These are phyloP conservation scores for Drosophila setifemur DNA, from an alignment of 1,140 invertebrate species.

Conservation along the genomic window DNA sequence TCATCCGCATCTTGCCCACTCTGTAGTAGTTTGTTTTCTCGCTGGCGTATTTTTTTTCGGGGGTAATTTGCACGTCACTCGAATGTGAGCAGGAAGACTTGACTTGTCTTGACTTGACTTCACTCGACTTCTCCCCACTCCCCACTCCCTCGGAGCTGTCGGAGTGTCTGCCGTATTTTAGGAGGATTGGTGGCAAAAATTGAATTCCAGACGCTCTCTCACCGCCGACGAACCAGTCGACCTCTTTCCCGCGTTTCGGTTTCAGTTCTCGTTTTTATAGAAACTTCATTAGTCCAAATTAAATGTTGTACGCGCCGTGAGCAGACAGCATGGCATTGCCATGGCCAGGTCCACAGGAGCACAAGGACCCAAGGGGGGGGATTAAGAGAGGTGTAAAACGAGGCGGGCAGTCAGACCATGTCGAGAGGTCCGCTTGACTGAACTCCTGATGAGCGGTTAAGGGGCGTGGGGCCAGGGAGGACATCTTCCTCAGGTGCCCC, in stretches of 20 bases:
- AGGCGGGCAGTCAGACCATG: neutral
- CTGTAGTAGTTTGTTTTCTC: neutral
- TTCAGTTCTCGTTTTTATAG: conserved; percentile 48
- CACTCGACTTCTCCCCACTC: conserved; percentile 32
- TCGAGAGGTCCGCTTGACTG: conserved; percentile 12
- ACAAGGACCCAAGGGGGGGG: neutral
- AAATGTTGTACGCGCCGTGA: conserved; percentile 64
- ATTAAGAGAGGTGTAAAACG: neutral
- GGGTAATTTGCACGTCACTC: conserved; percentile 74
- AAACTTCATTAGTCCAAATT: conserved; percentile 77
- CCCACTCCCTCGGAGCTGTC: neutral
- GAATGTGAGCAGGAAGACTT: conserved; percentile 66
- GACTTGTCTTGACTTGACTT: conserved; percentile 27
- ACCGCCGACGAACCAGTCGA: too few species aligned
- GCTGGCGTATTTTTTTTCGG: conserved; percentile 20
- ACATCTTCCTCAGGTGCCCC: conserved; percentile 3
- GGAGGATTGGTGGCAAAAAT: conserved; percentile 40
- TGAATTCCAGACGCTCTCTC: conserved; percentile 35
- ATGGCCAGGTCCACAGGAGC: neutral
- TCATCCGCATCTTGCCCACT: conserved; percentile 14
- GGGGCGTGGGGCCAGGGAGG: neutral
- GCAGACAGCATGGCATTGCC: conserved; percentile 70
- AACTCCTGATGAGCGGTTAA: conserved; percentile 22
- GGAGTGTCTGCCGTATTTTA: conserved; percentile 14
- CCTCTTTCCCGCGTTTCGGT: conserved; percentile 6